A percentile compares a stretch with the other conserved stretches of the same genome.
These are phyloP conservation scores for Drosophila santomea DNA, from an alignment of 1,140 invertebrate species.

Conservation along the genomic window DNA sequence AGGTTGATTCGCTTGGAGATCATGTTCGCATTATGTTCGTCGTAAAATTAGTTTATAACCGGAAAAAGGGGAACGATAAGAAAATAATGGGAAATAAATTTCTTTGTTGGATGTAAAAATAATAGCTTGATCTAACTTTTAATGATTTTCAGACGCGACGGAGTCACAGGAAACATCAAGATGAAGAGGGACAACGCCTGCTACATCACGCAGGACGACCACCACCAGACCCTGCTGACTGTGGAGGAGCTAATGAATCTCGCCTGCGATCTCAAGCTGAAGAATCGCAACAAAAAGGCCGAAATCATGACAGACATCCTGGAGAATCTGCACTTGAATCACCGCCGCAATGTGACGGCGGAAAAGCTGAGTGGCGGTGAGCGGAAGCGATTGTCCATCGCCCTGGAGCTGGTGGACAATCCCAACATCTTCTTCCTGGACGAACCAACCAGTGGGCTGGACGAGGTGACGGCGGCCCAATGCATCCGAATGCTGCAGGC, in stretches of 20 bases:
- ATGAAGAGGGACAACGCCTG: slow-evolving; percentile 87
- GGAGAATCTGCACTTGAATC: slow-evolving; percentile 87
- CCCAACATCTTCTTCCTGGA: slow-evolving; percentile 90
- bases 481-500: slow-evolving; percentile 90
- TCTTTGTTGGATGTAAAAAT: no score
- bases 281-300: slow-evolving; percentile 82
- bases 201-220: slow-evolving; percentile 97
- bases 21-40: no score
- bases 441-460: slow-evolving; percentile 92
- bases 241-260: slow-evolving; percentile 94
- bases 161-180: slow-evolving; percentile 86
- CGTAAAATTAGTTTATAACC: no score
- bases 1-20: background rate
- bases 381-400: slow-evolving; percentile 92
- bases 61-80: no score
- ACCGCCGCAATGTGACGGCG: slow-evolving; percentile 88
- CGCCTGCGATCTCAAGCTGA: slow-evolving; percentile 91
- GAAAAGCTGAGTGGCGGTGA: slow-evolving; percentile 90
- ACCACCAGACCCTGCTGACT: slow-evolving; percentile 91
- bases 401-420: slow-evolving; percentile 93
- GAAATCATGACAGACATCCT: slow-evolving; percentile 86
- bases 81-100: background rate
- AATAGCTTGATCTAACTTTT: background rate
- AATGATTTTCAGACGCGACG: slow-evolving; percentile 84
- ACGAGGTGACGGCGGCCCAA: slow-evolving; percentile 94